Evolutionary conservation across 2,888 invertebrate species (phyloP), one percentile per base, ranked within the genome.

Genomic region (Zaprionus lineosus): DNA sequence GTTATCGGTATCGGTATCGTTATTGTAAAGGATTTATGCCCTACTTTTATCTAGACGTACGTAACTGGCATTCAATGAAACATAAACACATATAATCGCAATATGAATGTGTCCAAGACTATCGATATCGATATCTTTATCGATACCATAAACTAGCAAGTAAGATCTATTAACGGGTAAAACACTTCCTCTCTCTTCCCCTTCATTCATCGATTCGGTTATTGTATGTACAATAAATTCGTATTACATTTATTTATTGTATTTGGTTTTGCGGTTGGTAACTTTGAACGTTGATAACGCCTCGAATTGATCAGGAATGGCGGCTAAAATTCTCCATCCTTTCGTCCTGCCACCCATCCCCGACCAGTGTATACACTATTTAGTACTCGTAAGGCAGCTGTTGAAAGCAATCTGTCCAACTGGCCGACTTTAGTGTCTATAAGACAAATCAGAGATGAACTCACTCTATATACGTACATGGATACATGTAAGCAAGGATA

Each of bases 171-270:
- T 16, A 36, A 50, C 43, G 47, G 51, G 39, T 52, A 55, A 59
- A 70, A 70, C 44, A 56, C 50, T 71, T 75, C 52, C n/a, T n/a
- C n/a, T n/a, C n/a, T n/a, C n/a, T n/a, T 61, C 52, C 48, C 43
- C 18, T 16, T 43, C 31, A 41, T 16, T 73, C 19, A 43, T 37
- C 8, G n/a, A 15, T 55, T 37, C 39, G 29, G 11, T 12, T 55
- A 40, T 56, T 77, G 71, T 74, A 74, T 74, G 61, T 82, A 77
- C 82, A 77, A 77, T 77, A 77, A 77, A 77, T 77, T 77, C 76
- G 82, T 74, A 70, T 56, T 59, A 64, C 53, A 64, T 59, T 68
- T 72, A 79, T 79, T 75, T 68, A 73, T 76, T 73, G 56, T 70
- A 58, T 58, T 31, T 44, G 43, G 51, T 51, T 60, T 36, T 37